Conservation (phyloP, 1,140 invertebrate species). For the Prorops nasuta region DNA sequence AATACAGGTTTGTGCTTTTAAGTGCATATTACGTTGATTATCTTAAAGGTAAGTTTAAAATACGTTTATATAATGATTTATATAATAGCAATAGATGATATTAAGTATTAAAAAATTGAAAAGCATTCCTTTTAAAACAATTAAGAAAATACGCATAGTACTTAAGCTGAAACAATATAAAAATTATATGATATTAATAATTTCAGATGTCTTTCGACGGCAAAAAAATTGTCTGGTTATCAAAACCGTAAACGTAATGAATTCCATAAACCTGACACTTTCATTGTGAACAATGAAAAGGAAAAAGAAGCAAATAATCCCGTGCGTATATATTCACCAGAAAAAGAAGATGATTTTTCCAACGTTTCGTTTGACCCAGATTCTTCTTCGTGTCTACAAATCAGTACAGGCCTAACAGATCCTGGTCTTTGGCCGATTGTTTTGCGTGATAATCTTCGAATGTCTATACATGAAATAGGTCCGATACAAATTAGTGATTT, state of each 20-base stretch:
- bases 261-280: not conserved
- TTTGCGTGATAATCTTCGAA: not conserved
- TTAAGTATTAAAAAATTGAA: no score
- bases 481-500: not conserved
- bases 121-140: no score
- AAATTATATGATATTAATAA: no score
- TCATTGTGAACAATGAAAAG: not conserved
- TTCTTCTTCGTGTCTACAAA: not conserved
- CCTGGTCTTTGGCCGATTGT: not conserved
- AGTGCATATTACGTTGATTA: no score
- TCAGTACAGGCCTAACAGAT: not conserved
- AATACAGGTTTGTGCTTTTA: no score
- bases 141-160: no score
- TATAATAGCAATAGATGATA: no score
- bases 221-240: not conserved
- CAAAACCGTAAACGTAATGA: not conserved
- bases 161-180: no score
- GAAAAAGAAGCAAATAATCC: not conserved
- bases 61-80: no score
- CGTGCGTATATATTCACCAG: not conserved
- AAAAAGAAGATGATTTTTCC: not conserved
- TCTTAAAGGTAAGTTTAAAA: no score
- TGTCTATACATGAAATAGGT: not conserved
- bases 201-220: not conserved
- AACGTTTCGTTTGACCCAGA: no score